Conservation (phyloP, 2,797 vertebrate genomes). For the Selene dorsalis region DNA sequence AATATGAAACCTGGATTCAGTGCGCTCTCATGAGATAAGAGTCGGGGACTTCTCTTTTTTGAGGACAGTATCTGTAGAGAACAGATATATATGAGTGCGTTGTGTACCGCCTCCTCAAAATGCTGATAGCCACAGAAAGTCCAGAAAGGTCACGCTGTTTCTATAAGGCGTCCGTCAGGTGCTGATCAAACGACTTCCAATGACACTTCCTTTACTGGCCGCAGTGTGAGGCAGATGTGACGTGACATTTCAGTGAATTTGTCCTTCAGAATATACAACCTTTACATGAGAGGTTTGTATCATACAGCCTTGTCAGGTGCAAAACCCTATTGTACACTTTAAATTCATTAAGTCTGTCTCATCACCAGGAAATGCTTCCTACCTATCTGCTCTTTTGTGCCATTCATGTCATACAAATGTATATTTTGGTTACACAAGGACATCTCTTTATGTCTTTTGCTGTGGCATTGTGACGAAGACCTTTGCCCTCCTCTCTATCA, state of each 20-base stretch:
- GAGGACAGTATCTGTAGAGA: conserved; percentile 27
- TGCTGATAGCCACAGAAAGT: conserved; percentile 64
- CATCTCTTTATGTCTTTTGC: conserved; percentile 18
- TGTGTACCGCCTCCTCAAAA: conserved; percentile 42
- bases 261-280: conserved; percentile 60
- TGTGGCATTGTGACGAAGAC: neutral
- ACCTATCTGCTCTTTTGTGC: conserved; percentile 7
- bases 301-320: conserved; percentile 4
- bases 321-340: conserved; percentile 6
- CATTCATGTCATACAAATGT: conserved; percentile 14
- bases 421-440: conserved; percentile 2
- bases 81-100: conserved; percentile 3
- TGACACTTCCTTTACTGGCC: conserved; percentile 57
- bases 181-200: conserved; percentile 51
- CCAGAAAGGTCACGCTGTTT: conserved; percentile 63
- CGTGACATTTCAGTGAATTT: conserved; percentile 64
- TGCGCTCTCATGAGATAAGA: conserved; percentile 3
- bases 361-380: conserved; percentile 5
- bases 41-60: neutral
- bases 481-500: conserved; percentile 12
- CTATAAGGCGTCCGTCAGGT: conserved; percentile 51
- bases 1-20: conserved; percentile 23
- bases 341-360: conserved; percentile 32
- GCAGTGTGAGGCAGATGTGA: conserved; percentile 51
- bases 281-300: conserved; percentile 33